Percentiles rank a stretch among this genome's conserved stretches.
Evolutionary conservation across 35 echinoderm and acorn worm species (phyloP).

Genomic region (Hemicentrotus pulcherrimus): DNA sequence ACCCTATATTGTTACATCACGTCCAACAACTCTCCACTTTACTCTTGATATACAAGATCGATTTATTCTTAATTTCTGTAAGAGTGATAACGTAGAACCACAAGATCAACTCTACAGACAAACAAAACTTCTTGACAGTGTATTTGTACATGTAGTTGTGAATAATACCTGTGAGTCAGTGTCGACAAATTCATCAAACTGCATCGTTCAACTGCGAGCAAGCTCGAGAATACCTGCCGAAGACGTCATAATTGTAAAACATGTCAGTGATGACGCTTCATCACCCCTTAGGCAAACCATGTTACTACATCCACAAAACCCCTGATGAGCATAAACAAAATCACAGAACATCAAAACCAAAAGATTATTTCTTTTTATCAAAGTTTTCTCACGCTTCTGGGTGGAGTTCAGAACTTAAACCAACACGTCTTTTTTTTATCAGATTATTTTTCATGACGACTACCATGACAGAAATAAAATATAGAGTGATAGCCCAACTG

Average conservation of each 20-base stretch:
- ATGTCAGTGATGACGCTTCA: not conserved
- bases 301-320: not conserved
- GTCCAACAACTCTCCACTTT: too few relatives aligned
- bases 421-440: not conserved
- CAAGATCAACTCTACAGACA: not conserved
- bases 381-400: not conserved
- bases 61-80: too few relatives aligned
- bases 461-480: too few relatives aligned
- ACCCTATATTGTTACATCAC: too few relatives aligned
- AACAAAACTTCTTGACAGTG: not conserved
- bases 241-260: not conserved
- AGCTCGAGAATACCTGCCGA: not conserved
- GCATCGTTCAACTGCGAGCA: too few relatives aligned
- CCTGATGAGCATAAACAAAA: not conserved
- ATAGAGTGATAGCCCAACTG: too few relatives aligned
- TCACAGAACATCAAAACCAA: not conserved
- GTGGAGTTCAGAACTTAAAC: not conserved
- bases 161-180: too few relatives aligned
- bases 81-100: too few relatives aligned
- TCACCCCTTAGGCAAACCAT: not conserved
- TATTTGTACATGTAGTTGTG: too few relatives aligned
- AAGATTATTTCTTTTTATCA: not conserved
- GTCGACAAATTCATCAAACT: too few relatives aligned
- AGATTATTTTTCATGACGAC: too few relatives aligned
- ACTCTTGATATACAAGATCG: too few relatives aligned